Evolutionary conservation across 2,113 vertebrate species (phyloP), one percentile per base, ranked within the genome.

Genomic region (Phrynocephalus versicolor): DNA sequence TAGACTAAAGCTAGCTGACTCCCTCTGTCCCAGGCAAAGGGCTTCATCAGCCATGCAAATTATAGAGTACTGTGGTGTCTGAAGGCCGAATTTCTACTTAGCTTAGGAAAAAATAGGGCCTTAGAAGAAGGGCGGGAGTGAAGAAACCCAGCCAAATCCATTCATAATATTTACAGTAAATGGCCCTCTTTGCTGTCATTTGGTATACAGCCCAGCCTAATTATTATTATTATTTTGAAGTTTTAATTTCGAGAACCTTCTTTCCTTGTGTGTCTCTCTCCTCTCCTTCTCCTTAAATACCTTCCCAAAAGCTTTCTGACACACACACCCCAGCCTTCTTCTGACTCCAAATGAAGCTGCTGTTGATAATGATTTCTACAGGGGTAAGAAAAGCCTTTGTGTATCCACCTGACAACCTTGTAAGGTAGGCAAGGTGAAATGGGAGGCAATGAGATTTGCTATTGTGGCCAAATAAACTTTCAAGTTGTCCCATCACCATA

Each of bases 121-220:
- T 95, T 94, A 90, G 94, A 95, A 96, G 96, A 95, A 95, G 97
- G 96, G 97, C 92, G 94, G 91, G 95, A 67, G 93, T 94, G 84
- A 83, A 92, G 88, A 74, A 92, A 84, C 86, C 14, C 92, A 83
- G 96, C 95, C 96, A 96, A 94, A 94, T 94, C 95, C 96, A 96
- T 96, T 96, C 94, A 96, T 94, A 95, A 95, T 96, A 96, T 96
- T 97, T 96, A 96, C 95, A 96, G 96, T 97, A 95, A 96, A 95
- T 94, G 95, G 90, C 93, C 93, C 89, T 94, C 93, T 94, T 89
- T 92, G 93, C 93, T 94, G 93, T 90, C 94, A 93, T 94, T 94
- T 91, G 92, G 92, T 91, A 94, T 93, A 90, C 88, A 91, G 91
- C 78, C 83, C 90, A 88, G 91, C 6, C 92, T 94, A 94, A 94